phyloP scores from a whole-genome alignment of 2,888 invertebrate species.

The Lasioglossum calceatum region DNA sequence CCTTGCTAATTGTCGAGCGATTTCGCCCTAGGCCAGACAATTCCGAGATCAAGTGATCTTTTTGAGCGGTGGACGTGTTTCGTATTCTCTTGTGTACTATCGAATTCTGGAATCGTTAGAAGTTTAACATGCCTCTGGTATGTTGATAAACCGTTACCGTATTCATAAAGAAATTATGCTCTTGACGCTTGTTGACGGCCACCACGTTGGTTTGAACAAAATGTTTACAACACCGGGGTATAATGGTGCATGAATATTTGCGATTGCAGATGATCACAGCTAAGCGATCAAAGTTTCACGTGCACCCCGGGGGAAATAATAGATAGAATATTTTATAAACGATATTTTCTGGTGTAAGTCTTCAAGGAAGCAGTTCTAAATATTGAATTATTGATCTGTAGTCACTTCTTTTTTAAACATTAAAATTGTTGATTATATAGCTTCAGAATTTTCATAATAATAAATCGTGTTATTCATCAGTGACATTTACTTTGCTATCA shows the following conservation, averaged over 20 bases:
- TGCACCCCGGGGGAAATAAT: background rate
- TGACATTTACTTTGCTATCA: background rate
- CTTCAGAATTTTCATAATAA: background rate
- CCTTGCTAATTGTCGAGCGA: constrained; percentile 81
- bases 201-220: background rate
- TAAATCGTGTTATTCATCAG: background rate
- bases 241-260: background rate
- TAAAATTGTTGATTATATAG: background rate
- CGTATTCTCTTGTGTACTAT: constrained; percentile 30
- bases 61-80: constrained; percentile 24
- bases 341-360: background rate
- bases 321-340: background rate
- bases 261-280: background rate
- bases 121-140: constrained; percentile 23
- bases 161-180: constrained; percentile 9
- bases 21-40: constrained; percentile 69
- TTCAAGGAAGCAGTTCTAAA: background rate
- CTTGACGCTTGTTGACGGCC: background rate
- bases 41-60: constrained; percentile 66
- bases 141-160: constrained; percentile 11
- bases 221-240: background rate
- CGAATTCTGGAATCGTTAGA: constrained; percentile 23
- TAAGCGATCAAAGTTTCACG: background rate
- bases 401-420: background rate
- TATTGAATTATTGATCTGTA: background rate